These are phyloP conservation scores for Zenarchopterus dispar DNA, from an alignment of 2,797 vertebrate genomes.

Conservation along the genomic window DNA sequence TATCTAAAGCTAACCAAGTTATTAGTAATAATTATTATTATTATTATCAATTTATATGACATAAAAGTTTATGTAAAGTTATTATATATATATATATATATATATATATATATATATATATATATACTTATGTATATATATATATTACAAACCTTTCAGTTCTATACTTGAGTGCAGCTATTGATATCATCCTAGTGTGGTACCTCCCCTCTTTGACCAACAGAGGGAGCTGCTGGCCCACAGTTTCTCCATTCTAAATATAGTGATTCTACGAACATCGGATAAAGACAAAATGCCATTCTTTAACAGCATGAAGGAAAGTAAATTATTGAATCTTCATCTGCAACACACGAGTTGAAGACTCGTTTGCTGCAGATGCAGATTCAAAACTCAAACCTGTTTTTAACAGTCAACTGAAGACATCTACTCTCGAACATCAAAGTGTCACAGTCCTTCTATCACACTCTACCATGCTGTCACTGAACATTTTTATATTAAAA, in stretches of 20 bases:
- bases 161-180: no score
- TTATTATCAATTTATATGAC: no score
- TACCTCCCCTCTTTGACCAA: constrained; percentile 19
- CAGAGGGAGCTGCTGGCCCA: constrained; percentile 45
- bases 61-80: no score
- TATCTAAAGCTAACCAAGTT: no score
- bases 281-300: neutral
- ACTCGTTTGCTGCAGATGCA: neutral
- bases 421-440: neutral
- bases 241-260: neutral
- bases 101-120: no score
- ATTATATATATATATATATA: no score
- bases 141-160: no score
- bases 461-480: neutral
- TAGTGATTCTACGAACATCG: no score
- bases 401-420: neutral
- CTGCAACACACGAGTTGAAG: no score
- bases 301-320: neutral
- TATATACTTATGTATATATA: no score
- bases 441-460: constrained; percentile 2
- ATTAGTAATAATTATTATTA: no score
- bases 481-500: neutral
- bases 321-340: no score
- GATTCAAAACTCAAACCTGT: neutral
- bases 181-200: neutral